A percentile compares a stretch with the other conserved stretches of the same genome.
phyloP scores from a whole-genome alignment of 2,888 invertebrate genomes.

The Synanthedon myopaeformis region DNA sequence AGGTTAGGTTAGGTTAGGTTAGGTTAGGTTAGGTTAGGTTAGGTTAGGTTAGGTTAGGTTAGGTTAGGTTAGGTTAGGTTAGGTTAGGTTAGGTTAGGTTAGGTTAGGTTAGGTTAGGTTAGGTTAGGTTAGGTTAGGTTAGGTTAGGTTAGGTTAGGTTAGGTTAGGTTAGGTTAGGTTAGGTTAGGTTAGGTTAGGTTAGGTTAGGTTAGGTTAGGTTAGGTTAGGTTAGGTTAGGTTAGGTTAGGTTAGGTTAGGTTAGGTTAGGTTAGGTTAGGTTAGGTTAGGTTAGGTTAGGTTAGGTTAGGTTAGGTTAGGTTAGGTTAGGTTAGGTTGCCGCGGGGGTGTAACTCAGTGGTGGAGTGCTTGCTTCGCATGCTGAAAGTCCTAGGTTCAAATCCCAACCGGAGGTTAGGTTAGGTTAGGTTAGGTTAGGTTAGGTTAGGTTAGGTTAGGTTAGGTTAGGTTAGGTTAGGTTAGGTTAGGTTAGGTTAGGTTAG shows the following conservation, averaged over 20 bases:
- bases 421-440: conserved; percentile 9
- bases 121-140: no score
- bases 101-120: no score
- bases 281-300: conserved; percentile 5
- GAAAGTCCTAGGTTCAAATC: conserved; percentile 77
- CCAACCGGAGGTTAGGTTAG: conserved; percentile 29
- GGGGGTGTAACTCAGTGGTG: conserved; percentile 39
- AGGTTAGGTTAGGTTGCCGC: conserved; percentile 8
- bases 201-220: conserved; percentile 4
- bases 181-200: conserved; percentile 10
- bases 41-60: no score
- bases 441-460: conserved; percentile 9
- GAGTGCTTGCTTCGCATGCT: conserved; percentile 77
- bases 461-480: conserved; percentile 9
- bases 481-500: conserved; percentile 9
- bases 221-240: conserved; percentile 1
- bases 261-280: neutral
- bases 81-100: no score
- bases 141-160: no score
- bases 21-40: no score
- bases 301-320: conserved; percentile 7
- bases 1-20: no score
- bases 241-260: neutral
- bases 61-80: no score
- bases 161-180: conserved; percentile 8